Conservation (phyloP, 2,113 vertebrate genomes). For the Brienomyrus longianalis region DNA sequence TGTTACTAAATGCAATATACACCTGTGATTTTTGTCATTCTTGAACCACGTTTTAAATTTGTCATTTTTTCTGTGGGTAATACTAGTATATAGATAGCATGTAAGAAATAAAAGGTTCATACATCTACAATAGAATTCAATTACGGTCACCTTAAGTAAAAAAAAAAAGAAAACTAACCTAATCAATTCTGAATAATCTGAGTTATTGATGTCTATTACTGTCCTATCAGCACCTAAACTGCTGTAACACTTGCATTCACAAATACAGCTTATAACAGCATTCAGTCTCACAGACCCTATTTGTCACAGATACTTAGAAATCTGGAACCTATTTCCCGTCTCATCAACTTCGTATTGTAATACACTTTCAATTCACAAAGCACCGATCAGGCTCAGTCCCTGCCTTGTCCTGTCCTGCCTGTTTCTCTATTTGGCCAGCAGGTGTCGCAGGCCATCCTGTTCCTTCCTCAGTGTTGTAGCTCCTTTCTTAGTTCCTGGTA, state of each 20-base stretch:
- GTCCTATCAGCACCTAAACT: background rate
- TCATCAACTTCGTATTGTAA: background rate
- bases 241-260: background rate
- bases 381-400: background rate
- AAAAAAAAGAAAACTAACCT: background rate
- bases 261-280: background rate
- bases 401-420: background rate
- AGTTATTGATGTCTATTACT: background rate
- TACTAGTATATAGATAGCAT: background rate
- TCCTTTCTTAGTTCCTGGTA: background rate
- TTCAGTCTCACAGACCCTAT: background rate
- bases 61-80: background rate
- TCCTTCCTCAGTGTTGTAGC: background rate
- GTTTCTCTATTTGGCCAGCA: background rate
- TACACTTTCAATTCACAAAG: background rate
- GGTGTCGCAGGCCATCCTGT: background rate
- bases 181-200: background rate
- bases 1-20: background rate
- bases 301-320: background rate
- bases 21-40: background rate
- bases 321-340: background rate
- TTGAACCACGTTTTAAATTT: background rate
- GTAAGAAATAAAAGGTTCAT: background rate
- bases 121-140: background rate
- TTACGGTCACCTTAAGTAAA: background rate